phyloP scores from a whole-genome alignment of 2,113 vertebrate species.

The Setophaga coronata region DNA sequence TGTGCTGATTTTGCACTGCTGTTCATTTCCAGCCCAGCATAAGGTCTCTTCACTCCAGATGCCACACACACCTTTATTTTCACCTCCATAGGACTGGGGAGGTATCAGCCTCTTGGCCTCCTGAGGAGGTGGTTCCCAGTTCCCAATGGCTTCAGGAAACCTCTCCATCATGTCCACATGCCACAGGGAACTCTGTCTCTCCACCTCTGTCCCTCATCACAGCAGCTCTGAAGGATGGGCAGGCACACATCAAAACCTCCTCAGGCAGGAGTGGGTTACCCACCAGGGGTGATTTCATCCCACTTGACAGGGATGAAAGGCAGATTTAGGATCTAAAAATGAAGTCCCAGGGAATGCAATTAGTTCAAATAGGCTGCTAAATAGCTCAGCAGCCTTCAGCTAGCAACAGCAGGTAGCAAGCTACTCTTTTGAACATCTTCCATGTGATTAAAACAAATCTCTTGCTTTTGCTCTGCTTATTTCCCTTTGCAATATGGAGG shows the following conservation, averaged over 20 bases:
- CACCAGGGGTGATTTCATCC: neutral
- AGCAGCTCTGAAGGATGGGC: neutral
- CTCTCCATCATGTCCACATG: neutral
- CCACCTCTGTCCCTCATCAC: rapidly evolving
- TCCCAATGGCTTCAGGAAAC: neutral
- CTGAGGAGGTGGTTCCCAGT: neutral
- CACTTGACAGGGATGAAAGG: neutral
- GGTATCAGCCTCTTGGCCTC: neutral
- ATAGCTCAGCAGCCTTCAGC: neutral
- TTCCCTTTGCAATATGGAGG: neutral
- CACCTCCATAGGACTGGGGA: neutral
- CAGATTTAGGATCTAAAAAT: neutral
- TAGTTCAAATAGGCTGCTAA: neutral
- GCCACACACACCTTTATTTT: neutral
- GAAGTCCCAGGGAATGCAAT: neutral
- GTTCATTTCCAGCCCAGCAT: neutral
- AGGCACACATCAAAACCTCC: neutral
- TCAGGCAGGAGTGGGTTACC: neutral
- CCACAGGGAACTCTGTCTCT: neutral
- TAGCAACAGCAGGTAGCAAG: neutral
- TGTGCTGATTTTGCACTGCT: neutral
- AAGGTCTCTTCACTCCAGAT: neutral
- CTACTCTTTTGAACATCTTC: neutral
- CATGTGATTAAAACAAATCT: neutral
- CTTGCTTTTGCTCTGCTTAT: neutral